These are phyloP conservation scores for Elysia chlorotica DNA, from an alignment of 1,140 invertebrate species.

Conservation along the genomic window DNA sequence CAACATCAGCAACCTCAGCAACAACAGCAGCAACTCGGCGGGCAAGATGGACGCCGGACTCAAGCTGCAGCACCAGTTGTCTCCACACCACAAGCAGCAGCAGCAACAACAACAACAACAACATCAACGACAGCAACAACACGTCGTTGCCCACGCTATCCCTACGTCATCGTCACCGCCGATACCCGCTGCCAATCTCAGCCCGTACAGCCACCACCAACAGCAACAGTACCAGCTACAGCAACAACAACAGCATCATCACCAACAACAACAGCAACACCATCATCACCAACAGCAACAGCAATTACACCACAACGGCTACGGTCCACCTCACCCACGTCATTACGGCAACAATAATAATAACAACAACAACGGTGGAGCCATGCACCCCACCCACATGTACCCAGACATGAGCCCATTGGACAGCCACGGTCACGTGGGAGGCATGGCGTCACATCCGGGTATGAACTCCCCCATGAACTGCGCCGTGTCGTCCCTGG, in stretches of 20 bases:
- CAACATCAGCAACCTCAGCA: slow-evolving; percentile 9
- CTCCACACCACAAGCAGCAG: background rate
- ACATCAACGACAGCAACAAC: slow-evolving; percentile 11
- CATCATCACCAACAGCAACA: slow-evolving; percentile 9
- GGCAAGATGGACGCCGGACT: too few species aligned
- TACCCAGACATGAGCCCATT: slow-evolving; percentile 31
- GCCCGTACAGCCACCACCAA: slow-evolving; percentile 13
- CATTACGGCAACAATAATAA: slow-evolving; percentile 22
- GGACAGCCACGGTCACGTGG: slow-evolving; percentile 23
- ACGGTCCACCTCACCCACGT: slow-evolving; percentile 8
- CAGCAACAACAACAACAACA: slow-evolving; percentile 17
- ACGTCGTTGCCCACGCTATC: background rate
- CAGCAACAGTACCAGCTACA: slow-evolving; percentile 19
- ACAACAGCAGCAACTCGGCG: too few species aligned
- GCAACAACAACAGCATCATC: background rate
- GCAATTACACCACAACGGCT: slow-evolving; percentile 14
- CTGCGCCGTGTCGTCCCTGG: slow-evolving; percentile 29
- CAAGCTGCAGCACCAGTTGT: too few species aligned
- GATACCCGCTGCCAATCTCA: background rate
- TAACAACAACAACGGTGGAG: slow-evolving; percentile 27
- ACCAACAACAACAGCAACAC: slow-evolving; percentile 18
- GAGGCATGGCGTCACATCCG: slow-evolving; percentile 26
- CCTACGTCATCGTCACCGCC: slow-evolving; percentile 5
- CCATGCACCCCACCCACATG: too few species aligned
- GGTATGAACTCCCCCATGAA: slow-evolving; percentile 26